Conservation (phyloP, 23 tunicate species). For the Styela plicata region DNA sequence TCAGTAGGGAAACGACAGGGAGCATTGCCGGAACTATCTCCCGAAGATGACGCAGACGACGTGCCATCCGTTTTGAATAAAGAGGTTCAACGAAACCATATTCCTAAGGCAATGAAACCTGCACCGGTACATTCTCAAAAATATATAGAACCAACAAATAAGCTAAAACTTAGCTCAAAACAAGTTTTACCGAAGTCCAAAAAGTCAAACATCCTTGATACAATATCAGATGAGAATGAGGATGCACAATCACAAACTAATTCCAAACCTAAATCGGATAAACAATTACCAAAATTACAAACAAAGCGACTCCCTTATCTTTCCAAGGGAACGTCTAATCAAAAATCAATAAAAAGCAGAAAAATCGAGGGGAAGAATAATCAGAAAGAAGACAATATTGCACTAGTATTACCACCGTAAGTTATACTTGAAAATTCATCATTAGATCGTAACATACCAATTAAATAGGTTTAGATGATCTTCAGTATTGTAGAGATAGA, state of each 20-base stretch:
- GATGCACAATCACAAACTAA: not conserved
- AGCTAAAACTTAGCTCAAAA: not conserved
- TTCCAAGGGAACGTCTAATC: not conserved
- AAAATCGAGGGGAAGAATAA: not conserved
- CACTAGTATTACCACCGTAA: not conserved
- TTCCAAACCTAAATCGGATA: not conserved
- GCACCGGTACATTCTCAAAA: slow-evolving; percentile 8
- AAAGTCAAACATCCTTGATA: not conserved
- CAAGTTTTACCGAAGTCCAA: slow-evolving; percentile 12
- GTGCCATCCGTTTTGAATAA: not conserved
- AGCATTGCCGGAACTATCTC: slow-evolving; percentile 3
- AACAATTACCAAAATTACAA: not conserved
- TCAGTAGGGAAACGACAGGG: slow-evolving; percentile 41
- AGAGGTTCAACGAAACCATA: not conserved
- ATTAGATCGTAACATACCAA: too few species aligned
- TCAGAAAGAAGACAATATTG: not conserved
- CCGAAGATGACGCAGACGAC: slow-evolving; percentile 8
- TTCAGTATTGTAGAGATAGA: too few species aligned
- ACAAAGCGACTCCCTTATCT: not conserved
- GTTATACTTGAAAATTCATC: not conserved
- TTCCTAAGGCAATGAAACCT: not conserved
- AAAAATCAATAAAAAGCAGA: not conserved
- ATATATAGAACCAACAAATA: not conserved
- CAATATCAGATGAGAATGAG: not conserved
- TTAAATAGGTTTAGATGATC: too few species aligned